Conservation (phyloP, 2,113 vertebrate species). For the Columba livia region DNA sequence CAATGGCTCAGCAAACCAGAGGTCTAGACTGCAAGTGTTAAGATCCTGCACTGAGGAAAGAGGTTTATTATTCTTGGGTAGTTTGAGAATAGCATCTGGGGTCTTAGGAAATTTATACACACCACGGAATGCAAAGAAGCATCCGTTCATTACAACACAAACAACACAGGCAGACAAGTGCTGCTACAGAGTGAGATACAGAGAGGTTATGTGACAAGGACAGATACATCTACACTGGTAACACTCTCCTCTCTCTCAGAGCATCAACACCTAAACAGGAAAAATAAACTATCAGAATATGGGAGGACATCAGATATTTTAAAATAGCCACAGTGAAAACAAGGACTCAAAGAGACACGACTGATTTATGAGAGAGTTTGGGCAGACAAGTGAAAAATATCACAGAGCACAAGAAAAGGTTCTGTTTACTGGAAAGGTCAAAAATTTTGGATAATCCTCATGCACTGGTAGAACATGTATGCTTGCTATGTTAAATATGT, state of each 20-base stretch:
- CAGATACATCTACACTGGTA: background rate
- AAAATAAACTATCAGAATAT: background rate
- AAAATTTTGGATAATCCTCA: background rate
- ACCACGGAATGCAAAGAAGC: background rate
- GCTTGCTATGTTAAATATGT: background rate
- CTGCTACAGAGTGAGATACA: background rate
- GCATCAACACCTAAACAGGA: background rate
- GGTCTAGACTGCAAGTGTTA: background rate
- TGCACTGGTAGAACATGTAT: background rate
- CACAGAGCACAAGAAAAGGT: background rate
- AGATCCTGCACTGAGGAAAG: conserved; percentile 12
- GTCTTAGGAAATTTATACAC: conserved; percentile 2
- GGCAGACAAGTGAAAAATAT: background rate
- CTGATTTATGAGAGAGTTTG: background rate
- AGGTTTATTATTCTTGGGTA: conserved; percentile 26
- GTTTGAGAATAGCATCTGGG: conserved; percentile 29
- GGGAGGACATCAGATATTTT: background rate
- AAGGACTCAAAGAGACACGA: background rate
- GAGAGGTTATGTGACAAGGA: background rate
- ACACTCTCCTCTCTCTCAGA: background rate
- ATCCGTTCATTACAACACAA: conserved; percentile 36
- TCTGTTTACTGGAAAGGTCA: background rate
- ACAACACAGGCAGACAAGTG: background rate
- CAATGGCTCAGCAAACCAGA: conserved; percentile 53
- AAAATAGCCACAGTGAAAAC: background rate